Evolutionary conservation across 2,888 invertebrate genomes (phyloP).

Genomic region (Agonopterix alstromeriana): DNA sequence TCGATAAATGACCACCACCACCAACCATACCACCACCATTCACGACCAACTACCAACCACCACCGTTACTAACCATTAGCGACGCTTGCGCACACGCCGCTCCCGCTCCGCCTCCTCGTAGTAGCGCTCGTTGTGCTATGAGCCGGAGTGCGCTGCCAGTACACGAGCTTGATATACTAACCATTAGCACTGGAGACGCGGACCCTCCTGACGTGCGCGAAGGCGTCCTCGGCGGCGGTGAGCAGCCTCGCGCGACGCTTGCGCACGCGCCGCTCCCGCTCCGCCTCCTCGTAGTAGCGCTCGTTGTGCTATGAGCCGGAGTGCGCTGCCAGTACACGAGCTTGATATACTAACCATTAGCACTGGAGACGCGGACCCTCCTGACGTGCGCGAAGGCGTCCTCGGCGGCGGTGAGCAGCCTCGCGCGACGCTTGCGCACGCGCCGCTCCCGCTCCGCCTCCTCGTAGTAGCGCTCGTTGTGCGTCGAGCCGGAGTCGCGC

Average conservation of each 20-base stretch:
- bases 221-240: constrained; percentile 97
- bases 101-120: constrained; percentile 99
- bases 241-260: constrained; percentile 93
- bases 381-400: constrained; percentile 99
- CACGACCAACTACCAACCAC: too few relatives aligned
- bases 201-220: constrained; percentile 95
- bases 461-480: constrained; percentile 98
- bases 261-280: constrained; percentile 94
- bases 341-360: constrained; percentile 48
- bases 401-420: constrained; percentile 95
- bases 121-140: constrained; percentile 97
- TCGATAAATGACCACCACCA: too few relatives aligned
- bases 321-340: constrained; percentile 68
- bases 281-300: constrained; percentile 98
- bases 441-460: constrained; percentile 97
- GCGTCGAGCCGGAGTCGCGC: constrained; percentile 91
- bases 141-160: constrained; percentile 82
- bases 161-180: constrained; percentile 34
- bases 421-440: constrained; percentile 92
- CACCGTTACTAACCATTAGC: too few relatives aligned
- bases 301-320: constrained; percentile 97
- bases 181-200: constrained; percentile 83
- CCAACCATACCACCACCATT: too few relatives aligned
- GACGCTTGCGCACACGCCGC: too few relatives aligned
- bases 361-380: constrained; percentile 76